Percentiles rank a stretch among this genome's conserved stretches.
Conservation (phyloP, 2,888 invertebrate genomes). For the Neria commutata region DNA sequence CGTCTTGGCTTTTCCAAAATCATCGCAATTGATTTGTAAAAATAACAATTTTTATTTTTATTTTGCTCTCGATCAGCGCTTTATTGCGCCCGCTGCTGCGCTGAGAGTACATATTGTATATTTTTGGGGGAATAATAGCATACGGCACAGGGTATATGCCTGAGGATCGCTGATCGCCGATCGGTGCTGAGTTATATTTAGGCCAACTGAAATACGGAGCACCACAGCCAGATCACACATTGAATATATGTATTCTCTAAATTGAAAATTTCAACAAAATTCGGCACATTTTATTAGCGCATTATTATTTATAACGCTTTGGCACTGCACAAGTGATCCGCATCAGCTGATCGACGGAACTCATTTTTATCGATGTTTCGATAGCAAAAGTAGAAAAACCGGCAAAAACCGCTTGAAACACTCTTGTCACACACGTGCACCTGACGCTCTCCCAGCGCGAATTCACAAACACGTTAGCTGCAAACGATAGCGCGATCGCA, state of each 20-base stretch:
- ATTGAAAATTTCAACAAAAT: neutral
- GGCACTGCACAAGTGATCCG: no score
- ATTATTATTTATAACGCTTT: constrained; percentile 21
- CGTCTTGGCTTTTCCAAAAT: no score
- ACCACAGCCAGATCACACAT: neutral
- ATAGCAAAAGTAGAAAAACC: no score
- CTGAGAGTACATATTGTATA: neutral
- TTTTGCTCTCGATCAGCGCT: no score
- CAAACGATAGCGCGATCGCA: constrained; percentile 1
- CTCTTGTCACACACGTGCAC: constrained; percentile 10
- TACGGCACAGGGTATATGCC: constrained; percentile 7
- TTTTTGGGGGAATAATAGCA: constrained; percentile 1
- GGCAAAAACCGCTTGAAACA: neutral
- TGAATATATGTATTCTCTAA: constrained; percentile 3
- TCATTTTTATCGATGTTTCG: no score
- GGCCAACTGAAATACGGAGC: constrained; percentile 8
- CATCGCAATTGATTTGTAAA: no score
- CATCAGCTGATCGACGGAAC: no score
- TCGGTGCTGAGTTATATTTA: constrained; percentile 21
- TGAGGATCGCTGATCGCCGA: constrained; percentile 8
- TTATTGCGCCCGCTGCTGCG: no score
- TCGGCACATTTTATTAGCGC: constrained; percentile 17
- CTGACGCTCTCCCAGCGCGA: constrained; percentile 6
- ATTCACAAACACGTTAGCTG: neutral
- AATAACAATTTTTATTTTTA: no score